A percentile compares a stretch with the other conserved stretches of the same genome.
These are phyloP conservation scores for Microcebus griseorufus DNA, from an alignment of 2,113 vertebrate species.

Conservation along the genomic window DNA sequence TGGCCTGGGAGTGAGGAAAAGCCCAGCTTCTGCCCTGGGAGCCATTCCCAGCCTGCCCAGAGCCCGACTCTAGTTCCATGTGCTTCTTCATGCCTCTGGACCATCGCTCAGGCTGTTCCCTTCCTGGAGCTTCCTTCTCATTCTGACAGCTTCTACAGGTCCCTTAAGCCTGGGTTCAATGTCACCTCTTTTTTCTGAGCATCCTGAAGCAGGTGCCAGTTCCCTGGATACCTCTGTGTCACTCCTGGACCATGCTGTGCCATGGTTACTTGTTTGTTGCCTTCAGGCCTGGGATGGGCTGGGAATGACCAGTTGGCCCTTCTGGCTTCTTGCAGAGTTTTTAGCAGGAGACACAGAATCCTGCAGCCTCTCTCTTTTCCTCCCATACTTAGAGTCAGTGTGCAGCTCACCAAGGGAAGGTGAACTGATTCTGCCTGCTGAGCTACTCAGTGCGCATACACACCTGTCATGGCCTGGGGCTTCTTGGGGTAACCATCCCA, in stretches of 20 bases:
- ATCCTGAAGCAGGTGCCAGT: neutral
- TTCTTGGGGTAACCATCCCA: neutral
- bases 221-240: neutral
- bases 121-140: neutral
- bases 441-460: neutral
- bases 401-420: neutral
- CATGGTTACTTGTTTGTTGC: neutral
- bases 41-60: neutral
- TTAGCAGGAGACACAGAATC: neutral
- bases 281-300: neutral
- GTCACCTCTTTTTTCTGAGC: neutral
- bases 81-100: neutral
- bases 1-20: neutral
- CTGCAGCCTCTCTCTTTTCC: neutral
- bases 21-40: neutral
- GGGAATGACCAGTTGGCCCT: neutral
- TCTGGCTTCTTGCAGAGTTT: neutral
- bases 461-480: neutral
- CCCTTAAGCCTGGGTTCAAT: too few relatives aligned
- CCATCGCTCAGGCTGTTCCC: too few relatives aligned
- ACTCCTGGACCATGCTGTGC: neutral
- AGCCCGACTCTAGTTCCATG: fast-evolving
- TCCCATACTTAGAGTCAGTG: neutral
- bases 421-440: neutral
- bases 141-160: neutral